Conservation (phyloP, 2,797 vertebrate genomes). For the Harpagifer antarcticus region DNA sequence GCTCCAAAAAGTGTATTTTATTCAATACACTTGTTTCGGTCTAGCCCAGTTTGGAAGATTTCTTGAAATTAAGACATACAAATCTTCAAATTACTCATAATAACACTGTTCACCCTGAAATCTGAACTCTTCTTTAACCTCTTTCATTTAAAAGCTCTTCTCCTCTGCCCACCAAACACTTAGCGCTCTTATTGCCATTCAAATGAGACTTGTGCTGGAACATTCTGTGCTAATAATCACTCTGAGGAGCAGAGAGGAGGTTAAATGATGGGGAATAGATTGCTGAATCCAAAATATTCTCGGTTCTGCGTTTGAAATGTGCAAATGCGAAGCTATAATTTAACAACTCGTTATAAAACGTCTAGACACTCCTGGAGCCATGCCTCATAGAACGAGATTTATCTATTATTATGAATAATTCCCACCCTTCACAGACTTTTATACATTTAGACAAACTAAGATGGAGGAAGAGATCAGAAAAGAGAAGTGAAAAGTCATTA, state of each 20-base stretch:
- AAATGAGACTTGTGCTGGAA: conserved; percentile 7
- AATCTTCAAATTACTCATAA: no score
- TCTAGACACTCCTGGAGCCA: conserved; percentile 27
- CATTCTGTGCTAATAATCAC: neutral
- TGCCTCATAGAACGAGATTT: neutral
- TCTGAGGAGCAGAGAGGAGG: conserved; percentile 3
- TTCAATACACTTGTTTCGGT: no score
- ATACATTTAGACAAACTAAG: neutral
- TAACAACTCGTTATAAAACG: conserved; percentile 43
- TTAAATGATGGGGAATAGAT: conserved; percentile 5
- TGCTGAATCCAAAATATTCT: conserved; percentile 32
- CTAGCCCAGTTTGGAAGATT: no score
- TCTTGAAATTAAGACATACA: no score
- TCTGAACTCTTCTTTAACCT: no score
- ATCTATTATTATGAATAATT: neutral
- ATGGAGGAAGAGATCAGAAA: neutral
- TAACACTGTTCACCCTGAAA: no score
- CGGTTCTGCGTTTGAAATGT: conserved; percentile 18
- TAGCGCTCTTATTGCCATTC: conserved; percentile 4
- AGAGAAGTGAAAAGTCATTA: neutral
- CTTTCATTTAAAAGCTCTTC: neutral
- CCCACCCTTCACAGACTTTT: neutral
- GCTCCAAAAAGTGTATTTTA: no score
- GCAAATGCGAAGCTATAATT: conserved; percentile 36
- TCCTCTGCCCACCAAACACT: neutral